These are phyloP conservation scores for Astropecten irregularis DNA, from an alignment of 53 echinoderm and acorn worm genomes.

Conservation along the genomic window DNA sequence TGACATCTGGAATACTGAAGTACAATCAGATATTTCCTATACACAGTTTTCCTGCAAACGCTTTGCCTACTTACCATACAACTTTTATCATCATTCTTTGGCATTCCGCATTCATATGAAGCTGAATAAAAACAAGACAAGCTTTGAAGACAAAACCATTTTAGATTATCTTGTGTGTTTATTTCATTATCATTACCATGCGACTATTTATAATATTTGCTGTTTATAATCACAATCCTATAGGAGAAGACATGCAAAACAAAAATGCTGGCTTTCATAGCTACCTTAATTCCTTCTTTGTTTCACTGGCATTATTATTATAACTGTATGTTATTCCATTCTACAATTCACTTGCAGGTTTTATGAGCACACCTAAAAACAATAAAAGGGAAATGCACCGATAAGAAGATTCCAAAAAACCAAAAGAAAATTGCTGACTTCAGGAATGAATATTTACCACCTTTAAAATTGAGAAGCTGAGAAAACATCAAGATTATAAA, in stretches of 20 bases:
- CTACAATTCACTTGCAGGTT: background rate
- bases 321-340: background rate
- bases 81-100: too few species aligned
- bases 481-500: too few species aligned
- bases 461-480: background rate
- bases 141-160: too few species aligned
- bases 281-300: background rate
- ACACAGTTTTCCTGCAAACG: too few species aligned
- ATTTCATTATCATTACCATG: conserved; percentile 28
- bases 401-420: background rate
- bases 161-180: too few species aligned
- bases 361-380: background rate
- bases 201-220: conserved; percentile 4
- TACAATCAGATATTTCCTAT: too few species aligned
- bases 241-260: conserved; percentile 24
- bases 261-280: background rate
- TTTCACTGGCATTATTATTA: background rate
- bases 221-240: conserved; percentile 40
- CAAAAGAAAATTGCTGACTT: background rate
- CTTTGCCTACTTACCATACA: too few species aligned
- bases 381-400: too few species aligned
- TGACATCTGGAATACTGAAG: too few species aligned
- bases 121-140: too few species aligned
- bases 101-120: too few species aligned
- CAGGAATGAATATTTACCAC: background rate